phyloP scores from a whole-genome alignment of 2,888 invertebrate genomes.

The Agonopterix alstromeriana region DNA sequence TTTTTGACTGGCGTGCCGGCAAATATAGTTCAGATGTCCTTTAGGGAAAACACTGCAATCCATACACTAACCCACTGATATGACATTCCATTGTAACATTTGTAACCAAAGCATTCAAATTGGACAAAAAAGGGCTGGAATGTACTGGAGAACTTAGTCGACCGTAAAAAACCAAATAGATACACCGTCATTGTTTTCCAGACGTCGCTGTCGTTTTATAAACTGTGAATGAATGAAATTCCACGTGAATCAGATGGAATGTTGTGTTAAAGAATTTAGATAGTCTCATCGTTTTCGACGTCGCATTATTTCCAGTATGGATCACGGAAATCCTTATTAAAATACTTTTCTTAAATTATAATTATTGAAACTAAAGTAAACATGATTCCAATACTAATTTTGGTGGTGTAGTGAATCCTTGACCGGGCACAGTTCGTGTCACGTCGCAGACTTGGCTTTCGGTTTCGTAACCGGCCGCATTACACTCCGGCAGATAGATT shows the following conservation, averaged over 20 bases:
- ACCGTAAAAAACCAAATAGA: slow-evolving; percentile 6
- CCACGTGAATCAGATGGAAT: slow-evolving; percentile 1
- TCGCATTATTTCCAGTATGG: too few species aligned
- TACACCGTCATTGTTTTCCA: slow-evolving; percentile 3
- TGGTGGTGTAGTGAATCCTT: slow-evolving; percentile 21
- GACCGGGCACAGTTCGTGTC: slow-evolving; percentile 36
- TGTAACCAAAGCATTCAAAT: too few species aligned
- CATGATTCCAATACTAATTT: not conserved
- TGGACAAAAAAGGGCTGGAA: not conserved
- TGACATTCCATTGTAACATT: too few species aligned
- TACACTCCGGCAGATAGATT: slow-evolving; percentile 45
- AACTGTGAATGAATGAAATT: not conserved
- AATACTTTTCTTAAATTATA: too few species aligned
- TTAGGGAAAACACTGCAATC: too few species aligned
- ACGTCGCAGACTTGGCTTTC: slow-evolving; percentile 40
- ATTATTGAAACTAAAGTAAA: not conserved
- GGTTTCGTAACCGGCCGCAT: slow-evolving; percentile 53
- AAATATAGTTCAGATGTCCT: too few species aligned
- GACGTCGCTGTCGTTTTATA: slow-evolving; percentile 1
- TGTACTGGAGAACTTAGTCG: slow-evolving; percentile 3
- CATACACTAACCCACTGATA: too few species aligned
- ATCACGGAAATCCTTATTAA: too few species aligned
- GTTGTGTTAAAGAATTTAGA: too few species aligned
- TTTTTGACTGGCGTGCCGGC: too few species aligned
- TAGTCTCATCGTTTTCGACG: too few species aligned